phyloP scores from a whole-genome alignment of 2,113 vertebrate genomes.

The Benitochromis conjunctus region DNA sequence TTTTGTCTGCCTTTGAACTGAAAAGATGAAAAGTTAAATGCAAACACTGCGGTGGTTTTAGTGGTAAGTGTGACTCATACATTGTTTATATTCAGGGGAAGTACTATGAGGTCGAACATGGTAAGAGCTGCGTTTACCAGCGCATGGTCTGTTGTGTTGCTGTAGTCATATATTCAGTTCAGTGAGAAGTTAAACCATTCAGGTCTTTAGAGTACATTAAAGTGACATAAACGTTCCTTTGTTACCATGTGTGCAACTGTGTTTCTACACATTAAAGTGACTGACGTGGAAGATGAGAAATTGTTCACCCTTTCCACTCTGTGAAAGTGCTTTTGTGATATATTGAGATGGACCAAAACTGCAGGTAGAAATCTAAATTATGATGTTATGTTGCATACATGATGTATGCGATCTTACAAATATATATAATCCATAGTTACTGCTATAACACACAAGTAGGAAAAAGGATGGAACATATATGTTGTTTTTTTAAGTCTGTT shows the following conservation, averaged over 20 bases:
- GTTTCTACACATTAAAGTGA: background rate
- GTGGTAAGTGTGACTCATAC: background rate
- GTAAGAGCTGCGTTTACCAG: background rate
- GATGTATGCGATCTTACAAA: background rate
- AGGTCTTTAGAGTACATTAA: background rate
- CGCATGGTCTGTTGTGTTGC: background rate
- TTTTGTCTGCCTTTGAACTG: background rate
- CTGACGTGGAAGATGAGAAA: background rate
- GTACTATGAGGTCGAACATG: background rate
- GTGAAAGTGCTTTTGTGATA: background rate
- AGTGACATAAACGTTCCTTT: background rate
- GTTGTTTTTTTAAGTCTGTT: background rate
- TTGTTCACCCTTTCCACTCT: background rate
- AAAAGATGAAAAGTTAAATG: background rate
- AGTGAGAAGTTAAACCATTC: background rate
- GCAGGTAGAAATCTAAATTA: background rate
- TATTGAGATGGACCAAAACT: background rate
- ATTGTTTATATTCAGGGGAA: background rate
- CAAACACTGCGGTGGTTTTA: background rate
- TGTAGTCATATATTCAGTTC: background rate
- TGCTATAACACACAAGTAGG: background rate
- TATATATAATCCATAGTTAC: background rate
- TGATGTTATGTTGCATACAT: background rate
- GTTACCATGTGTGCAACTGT: background rate
- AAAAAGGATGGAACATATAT: background rate